Evolutionary conservation across 2,797 vertebrate species (phyloP), one percentile per base, ranked within the genome.

Genomic region (Clarias pachynema): DNA sequence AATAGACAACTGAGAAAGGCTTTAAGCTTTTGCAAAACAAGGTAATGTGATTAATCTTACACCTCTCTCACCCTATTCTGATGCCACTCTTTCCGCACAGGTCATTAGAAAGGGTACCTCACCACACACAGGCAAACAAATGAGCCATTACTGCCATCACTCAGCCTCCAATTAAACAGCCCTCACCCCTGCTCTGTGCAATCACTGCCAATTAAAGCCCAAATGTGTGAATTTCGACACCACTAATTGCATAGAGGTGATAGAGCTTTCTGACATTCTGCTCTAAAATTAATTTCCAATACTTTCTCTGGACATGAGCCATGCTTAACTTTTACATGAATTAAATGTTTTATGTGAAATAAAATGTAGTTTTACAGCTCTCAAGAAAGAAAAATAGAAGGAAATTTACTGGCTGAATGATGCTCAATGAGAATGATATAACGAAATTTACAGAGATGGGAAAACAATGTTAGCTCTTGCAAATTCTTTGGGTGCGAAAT

Each of bases 141-240:
- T 87, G 84, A 90, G 87, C 85, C 89, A 89, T 90, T 89, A 91
- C 84, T 73, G 22, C 83, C 88, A 89, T 91, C 86, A 90, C 83
- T 91, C 90, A 90, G 83, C 69, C 86, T 85, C 89, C 88, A 90
- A 91, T 91, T 91, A 91, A 86, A 89, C 80, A 87, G 84, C 81
- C 86, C 88, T 88, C 85, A 88, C 88, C 86, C 86, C 56, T 86
- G 85, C 87, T 86, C 82, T 85, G 73, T 84, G 87, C 80, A 86
- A 91, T 89, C 86, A 89, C 82, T 87, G 89, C 83, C 88, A 91
- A 91, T 91, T 91, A 91, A 89, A 90, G 72, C 60, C 84, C 83
- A 87, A 82, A 87, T 86, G 83, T 88, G 85, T 87, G 87, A 89
- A 89, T 87, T 86, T 81, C 82, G 82, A 88, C 83, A 89, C 75